Percentiles rank a stretch among this genome's conserved stretches.
Conservation (phyloP, 2,113 vertebrate species). For the Callithrix jacchus region DNA sequence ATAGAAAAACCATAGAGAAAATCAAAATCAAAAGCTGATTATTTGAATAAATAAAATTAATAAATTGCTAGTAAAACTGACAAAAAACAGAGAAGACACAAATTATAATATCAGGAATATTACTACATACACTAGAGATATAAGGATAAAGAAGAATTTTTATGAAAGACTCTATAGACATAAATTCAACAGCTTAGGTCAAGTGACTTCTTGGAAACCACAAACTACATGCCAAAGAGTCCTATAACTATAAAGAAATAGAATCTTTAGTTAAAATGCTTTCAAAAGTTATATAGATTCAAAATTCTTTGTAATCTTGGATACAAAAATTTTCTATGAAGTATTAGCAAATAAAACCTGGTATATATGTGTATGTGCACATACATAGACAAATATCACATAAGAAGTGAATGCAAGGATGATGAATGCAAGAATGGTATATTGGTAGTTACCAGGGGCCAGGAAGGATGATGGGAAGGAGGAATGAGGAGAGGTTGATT, state of each 20-base stretch:
- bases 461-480: too few relatives aligned
- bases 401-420: not conserved
- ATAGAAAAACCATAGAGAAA: not conserved
- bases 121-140: not conserved
- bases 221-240: not conserved
- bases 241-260: not conserved
- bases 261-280: not conserved
- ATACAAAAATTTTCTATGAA: not conserved
- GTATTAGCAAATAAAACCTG: not conserved
- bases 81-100: not conserved
- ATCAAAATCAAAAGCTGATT: not conserved
- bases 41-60: not conserved
- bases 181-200: not conserved
- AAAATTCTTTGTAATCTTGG: not conserved
- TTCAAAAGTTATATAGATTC: not conserved
- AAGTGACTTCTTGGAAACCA: not conserved
- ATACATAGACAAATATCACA: not conserved
- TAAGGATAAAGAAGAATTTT: not conserved
- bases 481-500: too few relatives aligned
- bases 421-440: not conserved
- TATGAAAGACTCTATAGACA: not conserved
- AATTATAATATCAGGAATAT: not conserved
- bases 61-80: not conserved
- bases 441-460: too few relatives aligned
- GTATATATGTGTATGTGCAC: not conserved